Conservation (phyloP, 2,888 invertebrate genomes). For the Nephrotoma guestfalica region DNA sequence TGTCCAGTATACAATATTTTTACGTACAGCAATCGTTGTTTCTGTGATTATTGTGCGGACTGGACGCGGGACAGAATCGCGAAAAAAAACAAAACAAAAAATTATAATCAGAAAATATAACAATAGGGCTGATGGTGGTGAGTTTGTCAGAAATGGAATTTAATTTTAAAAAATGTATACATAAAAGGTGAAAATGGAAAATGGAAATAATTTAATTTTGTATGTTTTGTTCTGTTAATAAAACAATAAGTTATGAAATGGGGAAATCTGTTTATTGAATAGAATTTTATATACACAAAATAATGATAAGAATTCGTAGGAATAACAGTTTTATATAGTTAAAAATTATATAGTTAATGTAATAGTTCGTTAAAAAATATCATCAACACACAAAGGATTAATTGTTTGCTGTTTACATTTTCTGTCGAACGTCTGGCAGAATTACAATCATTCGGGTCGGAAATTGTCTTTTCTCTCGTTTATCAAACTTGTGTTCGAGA, state of each 20-base stretch:
- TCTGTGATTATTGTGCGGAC: neutral
- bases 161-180: neutral
- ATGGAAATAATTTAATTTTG: neutral
- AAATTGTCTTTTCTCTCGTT: no score
- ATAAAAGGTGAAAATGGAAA: constrained; percentile 2
- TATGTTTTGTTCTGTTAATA: neutral
- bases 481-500: no score
- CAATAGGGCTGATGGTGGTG: neutral
- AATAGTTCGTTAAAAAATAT: no score
- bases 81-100: neutral
- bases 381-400: no score
- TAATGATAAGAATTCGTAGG: neutral
- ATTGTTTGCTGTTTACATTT: no score
- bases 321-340: neutral
- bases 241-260: neutral
- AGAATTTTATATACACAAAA: neutral
- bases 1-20: neutral
- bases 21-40: neutral
- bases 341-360: no score
- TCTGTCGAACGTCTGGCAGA: no score
- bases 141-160: constrained; percentile 4
- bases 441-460: no score
- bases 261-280: neutral
- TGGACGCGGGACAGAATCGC: neutral
- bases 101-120: neutral